Percentiles rank a stretch among this genome's conserved stretches.
Evolutionary conservation across 1,140 invertebrate genomes (phyloP).

Genomic region (Formica selysi): DNA sequence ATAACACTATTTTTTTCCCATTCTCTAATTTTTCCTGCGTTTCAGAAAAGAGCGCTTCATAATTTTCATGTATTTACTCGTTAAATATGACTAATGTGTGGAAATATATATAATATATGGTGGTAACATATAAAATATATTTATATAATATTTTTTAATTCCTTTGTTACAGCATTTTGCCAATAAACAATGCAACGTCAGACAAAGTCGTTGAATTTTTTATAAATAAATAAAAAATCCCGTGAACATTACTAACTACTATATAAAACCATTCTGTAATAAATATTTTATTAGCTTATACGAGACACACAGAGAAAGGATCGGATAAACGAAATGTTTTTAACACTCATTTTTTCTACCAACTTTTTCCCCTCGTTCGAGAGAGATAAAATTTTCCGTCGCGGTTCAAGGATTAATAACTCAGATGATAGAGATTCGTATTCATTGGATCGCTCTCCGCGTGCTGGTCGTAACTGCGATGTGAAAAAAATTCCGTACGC

Average conservation of each 20-base stretch:
- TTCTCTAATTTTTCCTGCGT: not conserved
- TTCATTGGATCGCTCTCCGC: constrained; percentile 12
- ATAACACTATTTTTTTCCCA: not conserved
- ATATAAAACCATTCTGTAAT: not conserved
- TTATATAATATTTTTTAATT: constrained; percentile 17
- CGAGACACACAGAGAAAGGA: not conserved
- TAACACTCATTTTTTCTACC: not conserved
- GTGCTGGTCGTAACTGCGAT: not conserved
- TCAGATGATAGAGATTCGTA: not conserved
- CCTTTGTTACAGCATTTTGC: not conserved
- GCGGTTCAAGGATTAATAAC: constrained; percentile 16
- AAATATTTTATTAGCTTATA: not conserved
- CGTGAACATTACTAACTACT: not conserved
- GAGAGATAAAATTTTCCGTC: constrained; percentile 25
- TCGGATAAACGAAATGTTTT: constrained; percentile 15
- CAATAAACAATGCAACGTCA: not conserved
- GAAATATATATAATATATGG: not conserved
- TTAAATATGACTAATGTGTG: not conserved
- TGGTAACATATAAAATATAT: too few relatives aligned
- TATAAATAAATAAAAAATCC: constrained; percentile 8
- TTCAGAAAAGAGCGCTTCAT: not conserved
- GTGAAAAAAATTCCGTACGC: not conserved
- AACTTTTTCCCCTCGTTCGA: not conserved
- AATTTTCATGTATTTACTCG: not conserved
- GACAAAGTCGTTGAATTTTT: constrained; percentile 13